phyloP scores from a whole-genome alignment of 2,113 vertebrate genomes.

The Leucosticte australis region DNA sequence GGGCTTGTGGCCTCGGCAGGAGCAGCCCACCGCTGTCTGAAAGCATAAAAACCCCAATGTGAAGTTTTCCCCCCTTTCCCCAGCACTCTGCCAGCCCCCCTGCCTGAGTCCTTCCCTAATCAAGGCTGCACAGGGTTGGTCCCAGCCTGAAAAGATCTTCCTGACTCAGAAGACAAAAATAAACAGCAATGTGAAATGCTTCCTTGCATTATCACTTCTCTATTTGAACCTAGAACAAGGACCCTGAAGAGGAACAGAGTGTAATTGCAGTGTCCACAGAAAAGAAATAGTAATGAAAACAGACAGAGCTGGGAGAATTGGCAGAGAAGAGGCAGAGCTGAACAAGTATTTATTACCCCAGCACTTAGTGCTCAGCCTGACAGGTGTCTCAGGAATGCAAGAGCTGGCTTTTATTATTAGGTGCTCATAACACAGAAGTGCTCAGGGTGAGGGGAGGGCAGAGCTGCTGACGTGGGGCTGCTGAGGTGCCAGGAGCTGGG shows the following conservation, averaged over 20 bases:
- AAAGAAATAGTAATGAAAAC: slow-evolving; percentile 54
- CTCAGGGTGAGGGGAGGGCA: neutral
- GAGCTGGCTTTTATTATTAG: neutral
- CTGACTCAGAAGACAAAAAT: slow-evolving; percentile 57
- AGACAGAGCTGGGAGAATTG: slow-evolving; percentile 26
- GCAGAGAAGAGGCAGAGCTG: slow-evolving; percentile 14
- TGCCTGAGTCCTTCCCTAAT: neutral
- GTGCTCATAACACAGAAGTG: neutral
- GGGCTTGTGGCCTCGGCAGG: neutral
- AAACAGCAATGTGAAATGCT: slow-evolving; percentile 40
- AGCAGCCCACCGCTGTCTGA: neutral
- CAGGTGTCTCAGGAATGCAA: slow-evolving; percentile 1
- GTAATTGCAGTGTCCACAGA: slow-evolving; percentile 62
- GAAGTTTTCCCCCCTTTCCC: neutral
- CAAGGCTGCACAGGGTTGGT: neutral
- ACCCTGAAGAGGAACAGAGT: slow-evolving; percentile 59
- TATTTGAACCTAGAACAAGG: slow-evolving; percentile 44
- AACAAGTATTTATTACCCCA: slow-evolving; percentile 33
- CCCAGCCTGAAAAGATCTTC: slow-evolving; percentile 41
- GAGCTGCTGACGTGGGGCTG: neutral
- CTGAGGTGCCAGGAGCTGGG: neutral
- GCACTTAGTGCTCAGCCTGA: slow-evolving; percentile 12
- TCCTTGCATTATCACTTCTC: slow-evolving; percentile 44
- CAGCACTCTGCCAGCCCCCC: accelerated
- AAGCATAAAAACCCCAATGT: neutral